Conservation (phyloP, 64 coral and sea anemone genomes). For the Dendrophyllia cribrosa region DNA sequence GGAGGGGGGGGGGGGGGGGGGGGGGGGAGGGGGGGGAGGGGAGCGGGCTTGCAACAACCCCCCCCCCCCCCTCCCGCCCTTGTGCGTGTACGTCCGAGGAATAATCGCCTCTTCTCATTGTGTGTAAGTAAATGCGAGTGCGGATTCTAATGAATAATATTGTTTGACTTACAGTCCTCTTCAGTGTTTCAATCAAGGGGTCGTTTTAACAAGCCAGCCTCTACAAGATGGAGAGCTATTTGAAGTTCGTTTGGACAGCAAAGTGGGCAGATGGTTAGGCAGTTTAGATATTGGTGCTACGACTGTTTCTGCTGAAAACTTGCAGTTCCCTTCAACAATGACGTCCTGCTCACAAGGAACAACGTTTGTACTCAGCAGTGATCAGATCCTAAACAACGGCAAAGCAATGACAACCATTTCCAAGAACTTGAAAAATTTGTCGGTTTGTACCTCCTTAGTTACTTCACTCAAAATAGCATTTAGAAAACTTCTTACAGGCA, state of each 20-base stretch:
- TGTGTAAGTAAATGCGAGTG: too few species aligned
- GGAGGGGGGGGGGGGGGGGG: too few species aligned
- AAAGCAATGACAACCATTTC: slow-evolving; percentile 39
- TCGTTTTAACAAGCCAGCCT: slow-evolving; percentile 69
- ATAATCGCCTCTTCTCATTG: too few species aligned
- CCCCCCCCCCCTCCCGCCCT: too few species aligned
- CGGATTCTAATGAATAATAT: too few species aligned
- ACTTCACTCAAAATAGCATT: not conserved
- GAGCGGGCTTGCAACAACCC: too few species aligned
- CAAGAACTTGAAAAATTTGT: not conserved
- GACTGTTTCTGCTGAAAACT: slow-evolving; percentile 1
- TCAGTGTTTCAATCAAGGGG: slow-evolving; percentile 31
- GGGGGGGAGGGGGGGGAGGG: too few species aligned
- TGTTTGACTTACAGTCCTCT: slow-evolving; percentile 20
- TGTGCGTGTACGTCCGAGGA: too few species aligned
- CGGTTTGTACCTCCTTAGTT: not conserved
- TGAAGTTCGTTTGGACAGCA: slow-evolving; percentile 79
- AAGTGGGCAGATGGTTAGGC: slow-evolving; percentile 62
- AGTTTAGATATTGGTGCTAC: slow-evolving; percentile 74
- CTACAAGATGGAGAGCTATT: slow-evolving; percentile 64
- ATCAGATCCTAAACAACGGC: slow-evolving; percentile 51
- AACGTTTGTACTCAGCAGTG: slow-evolving; percentile 17
- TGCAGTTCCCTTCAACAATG: slow-evolving; percentile 53
- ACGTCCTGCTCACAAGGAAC: not conserved
- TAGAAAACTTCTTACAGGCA: not conserved